Base-by-base conservation (phyloP, 2,113 vertebrate genomes). In the Herpailurus yagouaroundi region DNA sequence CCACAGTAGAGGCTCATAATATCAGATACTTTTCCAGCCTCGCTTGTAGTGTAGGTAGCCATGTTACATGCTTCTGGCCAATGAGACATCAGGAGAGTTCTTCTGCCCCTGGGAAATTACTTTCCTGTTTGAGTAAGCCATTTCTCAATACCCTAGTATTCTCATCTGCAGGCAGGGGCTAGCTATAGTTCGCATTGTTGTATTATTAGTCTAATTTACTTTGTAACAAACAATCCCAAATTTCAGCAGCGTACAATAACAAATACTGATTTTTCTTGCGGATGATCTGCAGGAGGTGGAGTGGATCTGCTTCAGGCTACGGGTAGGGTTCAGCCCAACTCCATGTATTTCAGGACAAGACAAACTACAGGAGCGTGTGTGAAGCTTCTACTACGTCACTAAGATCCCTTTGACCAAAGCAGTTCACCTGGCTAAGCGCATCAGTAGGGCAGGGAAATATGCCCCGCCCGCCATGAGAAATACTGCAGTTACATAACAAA, bases 41-140 rank as follows among this genome's bases (percentile, higher is more conserved):
- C 33, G 8, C 25, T 89, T 89, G 19, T 7, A 88, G n/a, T 73
- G 0, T 74, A 80, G 12, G 15, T 83, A 97, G 68, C 36, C 50
- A 38, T 77, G 63, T 63, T 82, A 79, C 38, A 68, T 33, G 41
- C 11, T 73, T 92, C 55, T 96, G 57, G 77, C 68, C 19, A 95
- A 11, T 82, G 29, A 92, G 23, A 52, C 29, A 74, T 84, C 38
- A 95, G 57, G 25, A 95, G 10, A 93, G 45, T 11, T 76, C n/a
- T 97, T 5, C 68, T 69, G 14, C 21, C 25, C 45, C 60, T 89
- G 45, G 52, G 5, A 89, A 60, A 69, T 74, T 68, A 41, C n/a
- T 97, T 84, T 97, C 64, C 88, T 92, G 3, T 69, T 95, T 95
- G 48, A 83, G 29, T 45, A 83, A 92, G 14, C 27, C 41, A 87